These are phyloP conservation scores for Brachyistius frenatus DNA, from an alignment of 2,113 vertebrate genomes.

Conservation along the genomic window DNA sequence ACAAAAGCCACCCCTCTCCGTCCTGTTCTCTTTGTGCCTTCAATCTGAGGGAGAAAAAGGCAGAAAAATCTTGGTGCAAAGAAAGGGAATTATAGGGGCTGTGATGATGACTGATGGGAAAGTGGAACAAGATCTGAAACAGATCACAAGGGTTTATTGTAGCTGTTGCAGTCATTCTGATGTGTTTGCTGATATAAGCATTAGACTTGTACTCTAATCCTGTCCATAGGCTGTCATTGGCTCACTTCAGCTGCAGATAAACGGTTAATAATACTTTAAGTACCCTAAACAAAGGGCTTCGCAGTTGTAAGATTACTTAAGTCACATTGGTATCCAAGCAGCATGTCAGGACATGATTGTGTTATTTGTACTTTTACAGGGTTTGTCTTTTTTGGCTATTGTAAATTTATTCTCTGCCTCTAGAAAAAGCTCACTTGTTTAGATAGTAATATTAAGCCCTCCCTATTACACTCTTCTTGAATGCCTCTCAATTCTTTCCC, in stretches of 20 bases:
- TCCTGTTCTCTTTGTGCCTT: slow-evolving; percentile 81
- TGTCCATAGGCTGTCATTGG: slow-evolving; percentile 59
- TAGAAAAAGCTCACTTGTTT: slow-evolving; percentile 49
- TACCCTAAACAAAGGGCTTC: slow-evolving; percentile 47
- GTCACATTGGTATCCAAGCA: slow-evolving; percentile 25
- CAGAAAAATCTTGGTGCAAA: slow-evolving; percentile 60
- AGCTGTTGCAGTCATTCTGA: slow-evolving; percentile 69
- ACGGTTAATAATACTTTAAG: slow-evolving; percentile 60
- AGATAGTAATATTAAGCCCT: slow-evolving; percentile 28
- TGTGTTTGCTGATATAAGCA: slow-evolving; percentile 74
- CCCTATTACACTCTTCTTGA: slow-evolving; percentile 31
- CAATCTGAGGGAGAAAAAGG: slow-evolving; percentile 58
- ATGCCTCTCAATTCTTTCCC: slow-evolving; percentile 47
- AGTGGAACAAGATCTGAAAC: slow-evolving; percentile 79
- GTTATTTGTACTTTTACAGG: slow-evolving; percentile 15
- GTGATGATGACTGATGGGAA: slow-evolving; percentile 75
- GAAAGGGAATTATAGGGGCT: slow-evolving; percentile 76
- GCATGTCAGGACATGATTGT: not conserved
- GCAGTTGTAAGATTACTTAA: slow-evolving; percentile 40
- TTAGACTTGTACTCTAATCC: slow-evolving; percentile 70
- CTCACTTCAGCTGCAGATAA: slow-evolving; percentile 53
- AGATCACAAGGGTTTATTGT: slow-evolving; percentile 76
- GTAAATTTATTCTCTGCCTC: slow-evolving; percentile 29
- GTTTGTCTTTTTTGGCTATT: slow-evolving; percentile 11
- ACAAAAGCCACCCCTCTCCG: slow-evolving; percentile 83